Base-by-base conservation (phyloP, 2,113 vertebrate genomes). In the Callopanchax toddi region DNA sequence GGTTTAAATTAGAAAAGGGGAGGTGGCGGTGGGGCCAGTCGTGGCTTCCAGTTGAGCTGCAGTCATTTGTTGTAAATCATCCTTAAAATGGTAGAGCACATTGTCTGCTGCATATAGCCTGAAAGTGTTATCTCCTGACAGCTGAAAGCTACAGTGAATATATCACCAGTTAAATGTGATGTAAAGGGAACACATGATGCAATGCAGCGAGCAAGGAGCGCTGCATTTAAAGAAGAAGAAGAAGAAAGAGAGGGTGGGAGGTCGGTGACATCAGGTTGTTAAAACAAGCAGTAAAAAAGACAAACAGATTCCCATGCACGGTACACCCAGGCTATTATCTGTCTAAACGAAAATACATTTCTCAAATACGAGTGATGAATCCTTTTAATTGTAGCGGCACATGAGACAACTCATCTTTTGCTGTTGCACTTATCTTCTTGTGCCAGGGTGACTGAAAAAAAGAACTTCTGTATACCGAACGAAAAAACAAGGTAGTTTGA, bases 61-160 rank as follows among this genome's bases (percentile, higher is more conserved):
- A 67, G 61, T 71, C 43, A 51, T 73, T 71, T 69, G 59, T 32
- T 83, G 64, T 86, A 77, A 79, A 86, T 84, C 57, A 72, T 44
- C 46, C 23, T 23, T 60, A 59, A 80, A 81, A 78, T 2, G 0
- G 71, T 67, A 43, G 39, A 8, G 18, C 25, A 26, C 40, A 59
- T 76, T 59, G 71, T 73, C 48, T 53, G 59, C 58, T 21, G 40
- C 25, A 69, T 61, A 40, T 61, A 40, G 72, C 73, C 60, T 71
- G 39, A 71, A 78, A 63, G 64, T 43, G 42, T 77, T 78, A 34
- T 65, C 46, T 54, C 52, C 55, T 43, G 64, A 71, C 64, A 69
- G 60, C 46, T 72, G 59, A 73, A 58, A 60, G 61, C 70, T 70
- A 64, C 45, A 68, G 59, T 56, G 59, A 62, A 78, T 78, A 72